Conservation (phyloP, 2,113 vertebrate genomes). For the Tapirus terrestris region DNA sequence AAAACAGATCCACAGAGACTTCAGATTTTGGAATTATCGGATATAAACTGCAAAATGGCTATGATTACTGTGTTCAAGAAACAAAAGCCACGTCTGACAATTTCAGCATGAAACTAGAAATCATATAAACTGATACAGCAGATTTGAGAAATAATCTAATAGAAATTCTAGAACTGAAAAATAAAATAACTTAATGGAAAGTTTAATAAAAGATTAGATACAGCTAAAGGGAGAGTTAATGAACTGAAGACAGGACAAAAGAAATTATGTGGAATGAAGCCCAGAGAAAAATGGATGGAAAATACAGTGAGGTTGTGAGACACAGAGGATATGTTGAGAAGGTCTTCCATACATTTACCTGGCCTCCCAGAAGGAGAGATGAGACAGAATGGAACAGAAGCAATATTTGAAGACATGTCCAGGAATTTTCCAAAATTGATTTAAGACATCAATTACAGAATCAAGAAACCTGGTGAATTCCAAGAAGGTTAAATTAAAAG, state of each 20-base stretch:
- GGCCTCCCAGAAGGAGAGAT: background rate
- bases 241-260: background rate
- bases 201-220: background rate
- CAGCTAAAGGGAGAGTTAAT: background rate
- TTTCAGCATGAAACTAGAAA: background rate
- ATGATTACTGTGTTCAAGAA: background rate
- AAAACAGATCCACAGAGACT: background rate
- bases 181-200: background rate
- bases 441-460: background rate
- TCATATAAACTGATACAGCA: background rate
- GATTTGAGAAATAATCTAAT: background rate
- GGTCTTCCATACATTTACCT: background rate
- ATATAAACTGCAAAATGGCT: background rate
- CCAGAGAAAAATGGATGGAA: background rate
- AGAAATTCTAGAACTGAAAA: background rate
- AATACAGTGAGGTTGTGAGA: background rate
- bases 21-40: background rate
- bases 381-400: background rate
- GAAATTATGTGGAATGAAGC: background rate
- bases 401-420: background rate
- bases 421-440: background rate
- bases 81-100: background rate
- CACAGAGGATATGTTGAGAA: background rate
- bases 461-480: constrained; percentile 2
- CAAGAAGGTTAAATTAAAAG: background rate